These are phyloP conservation scores for Drosophila repletoides DNA, from an alignment of 1,140 invertebrate species.

Conservation along the genomic window DNA sequence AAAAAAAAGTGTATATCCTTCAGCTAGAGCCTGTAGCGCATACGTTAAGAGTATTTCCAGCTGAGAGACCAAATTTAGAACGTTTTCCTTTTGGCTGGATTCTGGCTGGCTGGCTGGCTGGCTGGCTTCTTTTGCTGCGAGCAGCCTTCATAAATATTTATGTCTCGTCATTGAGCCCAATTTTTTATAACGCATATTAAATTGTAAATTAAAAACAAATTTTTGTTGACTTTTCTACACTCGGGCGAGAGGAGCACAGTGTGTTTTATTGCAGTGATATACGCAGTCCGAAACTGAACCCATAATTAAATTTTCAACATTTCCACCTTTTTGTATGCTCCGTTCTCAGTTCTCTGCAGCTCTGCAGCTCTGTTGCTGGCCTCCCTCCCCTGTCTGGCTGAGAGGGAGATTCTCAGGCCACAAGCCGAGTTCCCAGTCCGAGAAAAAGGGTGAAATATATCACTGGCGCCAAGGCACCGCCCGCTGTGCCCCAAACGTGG, in stretches of 20 bases:
- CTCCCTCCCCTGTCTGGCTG: background rate
- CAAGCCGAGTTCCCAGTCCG: slow-evolving; percentile 54
- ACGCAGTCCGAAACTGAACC: slow-evolving; percentile 56
- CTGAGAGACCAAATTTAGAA: slow-evolving; percentile 7
- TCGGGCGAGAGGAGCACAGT: too few species aligned
- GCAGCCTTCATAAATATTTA: slow-evolving; percentile 77
- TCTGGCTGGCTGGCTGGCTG: slow-evolving; percentile 26
- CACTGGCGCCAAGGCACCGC: slow-evolving; percentile 74
- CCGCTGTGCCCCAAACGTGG: slow-evolving; percentile 69
- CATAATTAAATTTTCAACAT: slow-evolving; percentile 81
- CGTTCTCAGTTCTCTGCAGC: slow-evolving; percentile 4
- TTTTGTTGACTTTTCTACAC: slow-evolving; percentile 79
- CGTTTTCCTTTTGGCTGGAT: slow-evolving; percentile 6
- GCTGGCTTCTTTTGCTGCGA: too few species aligned
- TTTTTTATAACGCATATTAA: slow-evolving; percentile 81
- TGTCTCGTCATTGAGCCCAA: slow-evolving; percentile 75
- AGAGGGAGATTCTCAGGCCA: slow-evolving; percentile 45
- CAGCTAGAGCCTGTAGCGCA: slow-evolving; percentile 49
- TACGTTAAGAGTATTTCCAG: background rate
- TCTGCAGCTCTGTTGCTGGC: background rate
- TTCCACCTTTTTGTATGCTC: slow-evolving; percentile 73
- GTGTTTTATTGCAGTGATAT: slow-evolving; percentile 69
- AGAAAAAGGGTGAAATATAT: slow-evolving; percentile 77
- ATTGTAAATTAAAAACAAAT: slow-evolving; percentile 81
- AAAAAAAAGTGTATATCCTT: too few species aligned